A percentile compares a stretch with the other conserved stretches of the same genome.
phyloP scores from a whole-genome alignment of 2,888 invertebrate genomes.

The Tetranychus truncatus region DNA sequence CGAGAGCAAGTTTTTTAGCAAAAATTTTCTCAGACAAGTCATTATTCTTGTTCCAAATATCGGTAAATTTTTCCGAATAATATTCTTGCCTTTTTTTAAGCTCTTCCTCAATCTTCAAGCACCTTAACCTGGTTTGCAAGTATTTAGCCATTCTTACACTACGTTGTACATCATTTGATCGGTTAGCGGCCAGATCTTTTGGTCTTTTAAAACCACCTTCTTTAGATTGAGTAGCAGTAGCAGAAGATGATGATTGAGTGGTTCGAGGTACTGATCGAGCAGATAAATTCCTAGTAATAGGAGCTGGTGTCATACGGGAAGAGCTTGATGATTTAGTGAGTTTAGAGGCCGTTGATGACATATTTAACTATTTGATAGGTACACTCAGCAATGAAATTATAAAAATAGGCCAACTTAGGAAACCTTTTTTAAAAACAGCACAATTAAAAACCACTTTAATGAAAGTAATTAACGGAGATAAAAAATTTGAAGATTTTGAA shows the following conservation, averaged over 20 bases:
- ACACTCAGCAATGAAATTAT: too few relatives aligned
- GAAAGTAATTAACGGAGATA: too few relatives aligned
- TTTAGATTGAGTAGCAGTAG: not conserved
- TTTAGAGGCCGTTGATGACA: too few relatives aligned
- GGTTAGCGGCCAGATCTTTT: not conserved
- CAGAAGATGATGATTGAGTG: not conserved
- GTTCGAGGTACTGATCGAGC: not conserved
- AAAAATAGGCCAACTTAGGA: too few relatives aligned
- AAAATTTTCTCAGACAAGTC: not conserved
- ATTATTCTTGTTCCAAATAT: not conserved
- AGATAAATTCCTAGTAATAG: not conserved
- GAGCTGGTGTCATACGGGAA: too few relatives aligned
- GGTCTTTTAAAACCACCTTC: not conserved
- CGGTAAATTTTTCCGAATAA: not conserved
- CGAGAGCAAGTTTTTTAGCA: not conserved
- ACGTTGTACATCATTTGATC: not conserved
- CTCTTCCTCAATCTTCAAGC: not conserved
- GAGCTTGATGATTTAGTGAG: too few relatives aligned
- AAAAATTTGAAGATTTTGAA: too few relatives aligned
- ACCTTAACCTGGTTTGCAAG: not conserved
- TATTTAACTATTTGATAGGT: too few relatives aligned
- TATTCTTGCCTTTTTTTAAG: not conserved
- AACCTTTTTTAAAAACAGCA: too few relatives aligned
- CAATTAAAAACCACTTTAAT: too few relatives aligned
- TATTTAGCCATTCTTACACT: not conserved